Evolutionary conservation across 2,113 vertebrate species (phyloP).

Genomic region (Coptodon rendalli): DNA sequence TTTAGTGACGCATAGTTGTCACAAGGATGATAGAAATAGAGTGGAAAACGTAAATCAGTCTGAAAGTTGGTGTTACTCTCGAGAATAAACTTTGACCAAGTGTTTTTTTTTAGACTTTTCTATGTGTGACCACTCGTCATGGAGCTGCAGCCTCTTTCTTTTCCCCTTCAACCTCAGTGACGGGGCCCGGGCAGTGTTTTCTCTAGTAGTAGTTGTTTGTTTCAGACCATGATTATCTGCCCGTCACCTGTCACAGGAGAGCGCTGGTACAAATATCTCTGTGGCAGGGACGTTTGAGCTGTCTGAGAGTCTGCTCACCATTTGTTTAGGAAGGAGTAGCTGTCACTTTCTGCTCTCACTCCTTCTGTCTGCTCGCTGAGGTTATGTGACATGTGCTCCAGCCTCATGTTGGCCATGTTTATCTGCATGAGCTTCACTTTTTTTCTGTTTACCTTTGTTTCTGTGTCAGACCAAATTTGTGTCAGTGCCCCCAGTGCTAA

Average conservation of each 20-base stretch:
- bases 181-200: background rate
- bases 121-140: background rate
- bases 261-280: background rate
- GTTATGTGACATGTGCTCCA: background rate
- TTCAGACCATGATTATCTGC: background rate
- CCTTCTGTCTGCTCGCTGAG: background rate
- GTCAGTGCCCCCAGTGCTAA: background rate
- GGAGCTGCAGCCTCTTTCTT: background rate
- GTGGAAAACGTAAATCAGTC: background rate
- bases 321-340: conserved; percentile 58
- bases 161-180: background rate
- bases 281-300: background rate
- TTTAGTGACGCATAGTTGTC: accelerated
- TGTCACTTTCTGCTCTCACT: background rate
- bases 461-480: background rate
- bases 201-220: background rate
- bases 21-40: background rate
- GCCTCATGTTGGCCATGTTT: background rate
- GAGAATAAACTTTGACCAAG: accelerated
- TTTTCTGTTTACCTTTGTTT: background rate
- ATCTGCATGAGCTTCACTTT: background rate
- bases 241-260: background rate
- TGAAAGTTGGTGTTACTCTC: accelerated
- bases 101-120: background rate
- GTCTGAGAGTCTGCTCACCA: background rate